Evolutionary conservation across 1,140 invertebrate genomes (phyloP).

Genomic region (Anoplolepis gracilipes): DNA sequence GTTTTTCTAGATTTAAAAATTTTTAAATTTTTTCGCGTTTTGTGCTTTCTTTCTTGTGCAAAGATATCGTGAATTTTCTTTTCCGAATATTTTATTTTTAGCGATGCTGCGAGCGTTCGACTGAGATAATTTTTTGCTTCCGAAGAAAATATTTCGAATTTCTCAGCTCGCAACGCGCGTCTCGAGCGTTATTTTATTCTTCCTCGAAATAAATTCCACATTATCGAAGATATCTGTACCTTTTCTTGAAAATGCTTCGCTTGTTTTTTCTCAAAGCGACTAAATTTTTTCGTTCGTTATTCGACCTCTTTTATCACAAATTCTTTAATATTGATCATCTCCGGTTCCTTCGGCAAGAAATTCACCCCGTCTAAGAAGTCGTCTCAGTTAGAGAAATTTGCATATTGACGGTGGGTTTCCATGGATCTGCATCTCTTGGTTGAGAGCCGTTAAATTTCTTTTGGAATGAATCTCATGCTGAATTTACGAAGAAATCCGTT

Average conservation of each 20-base stretch:
- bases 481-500: conserved; percentile 38
- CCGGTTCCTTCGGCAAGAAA: not conserved
- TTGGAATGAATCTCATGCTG: conserved; percentile 19
- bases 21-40: not conserved
- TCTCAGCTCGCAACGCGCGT: not conserved
- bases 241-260: not conserved
- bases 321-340: not conserved
- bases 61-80: conserved; percentile 47
- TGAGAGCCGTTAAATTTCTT: conserved; percentile 37
- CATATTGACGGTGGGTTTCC: not conserved
- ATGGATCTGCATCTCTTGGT: conserved; percentile 36
- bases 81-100: conserved; percentile 26
- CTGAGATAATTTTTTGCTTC: conserved; percentile 47
- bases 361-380: not conserved
- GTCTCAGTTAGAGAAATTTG: conserved; percentile 18
- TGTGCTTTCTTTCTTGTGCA: not conserved
- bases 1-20: not conserved
- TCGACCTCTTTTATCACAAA: conserved; percentile 2
- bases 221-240: not conserved
- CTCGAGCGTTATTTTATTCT: conserved; percentile 10
- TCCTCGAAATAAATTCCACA: not conserved
- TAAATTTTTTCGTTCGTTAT: conserved; percentile 1
- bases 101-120: not conserved
- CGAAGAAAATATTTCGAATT: conserved; percentile 34
- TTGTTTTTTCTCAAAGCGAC: not conserved